A percentile compares a stretch with the other conserved stretches of the same genome.
Evolutionary conservation across 2,888 invertebrate species (phyloP).

Genomic region (Galerucella nymphaeae): DNA sequence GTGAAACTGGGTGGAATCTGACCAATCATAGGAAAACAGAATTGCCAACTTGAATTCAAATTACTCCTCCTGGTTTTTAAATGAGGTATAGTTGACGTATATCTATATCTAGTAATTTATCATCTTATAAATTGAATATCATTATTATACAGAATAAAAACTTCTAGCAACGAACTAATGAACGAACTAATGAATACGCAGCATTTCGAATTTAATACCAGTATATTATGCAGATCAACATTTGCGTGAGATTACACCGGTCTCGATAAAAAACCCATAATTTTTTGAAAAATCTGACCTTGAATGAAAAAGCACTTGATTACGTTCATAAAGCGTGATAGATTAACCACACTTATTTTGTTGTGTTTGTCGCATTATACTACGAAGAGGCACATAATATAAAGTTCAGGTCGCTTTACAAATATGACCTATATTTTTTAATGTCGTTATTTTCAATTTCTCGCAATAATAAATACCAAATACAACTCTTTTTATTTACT

Average conservation of each 20-base stretch:
- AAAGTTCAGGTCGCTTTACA: background rate
- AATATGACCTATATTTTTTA: background rate
- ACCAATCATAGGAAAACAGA: too few species aligned
- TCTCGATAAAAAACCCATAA: background rate
- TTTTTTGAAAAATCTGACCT: constrained; percentile 6
- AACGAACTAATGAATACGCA: background rate
- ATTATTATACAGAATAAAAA: background rate
- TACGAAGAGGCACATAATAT: background rate
- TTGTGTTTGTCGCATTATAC: background rate
- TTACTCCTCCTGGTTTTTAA: too few species aligned
- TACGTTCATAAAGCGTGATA: background rate
- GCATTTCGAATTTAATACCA: background rate
- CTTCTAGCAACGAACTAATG: background rate
- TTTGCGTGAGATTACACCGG: constrained; percentile 6
- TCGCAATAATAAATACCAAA: background rate
- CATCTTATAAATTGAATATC: background rate
- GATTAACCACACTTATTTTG: background rate
- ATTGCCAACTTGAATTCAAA: too few species aligned
- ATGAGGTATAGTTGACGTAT: too few species aligned
- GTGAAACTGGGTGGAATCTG: too few species aligned
- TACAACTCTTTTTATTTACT: too few species aligned
- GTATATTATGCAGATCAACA: constrained; percentile 7
- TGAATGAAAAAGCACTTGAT: constrained; percentile 5
- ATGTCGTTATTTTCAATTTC: background rate
- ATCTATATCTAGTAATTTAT: background rate